Evolutionary conservation across 2,113 vertebrate species (phyloP).

Genomic region (Crocuta crocuta): DNA sequence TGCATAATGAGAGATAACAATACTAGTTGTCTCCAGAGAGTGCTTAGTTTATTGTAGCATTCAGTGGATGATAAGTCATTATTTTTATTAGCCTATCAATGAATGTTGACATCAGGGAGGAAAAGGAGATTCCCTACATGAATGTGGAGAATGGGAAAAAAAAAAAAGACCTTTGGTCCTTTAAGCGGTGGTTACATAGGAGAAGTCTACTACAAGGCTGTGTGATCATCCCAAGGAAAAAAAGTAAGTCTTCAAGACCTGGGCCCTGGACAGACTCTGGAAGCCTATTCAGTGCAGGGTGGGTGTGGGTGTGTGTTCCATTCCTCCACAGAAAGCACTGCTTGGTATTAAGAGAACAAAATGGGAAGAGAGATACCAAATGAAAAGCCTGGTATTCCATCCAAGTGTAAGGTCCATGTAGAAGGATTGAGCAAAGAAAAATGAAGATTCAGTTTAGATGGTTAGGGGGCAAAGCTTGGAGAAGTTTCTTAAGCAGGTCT

Average conservation of each 20-base stretch:
- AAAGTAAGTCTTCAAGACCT: neutral
- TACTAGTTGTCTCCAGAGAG: neutral
- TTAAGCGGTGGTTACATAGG: neutral
- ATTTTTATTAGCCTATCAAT: neutral
- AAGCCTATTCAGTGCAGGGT: fast-evolving
- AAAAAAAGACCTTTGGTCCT: neutral
- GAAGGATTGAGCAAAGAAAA: neutral
- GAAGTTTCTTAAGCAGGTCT: neutral
- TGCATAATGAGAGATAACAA: neutral
- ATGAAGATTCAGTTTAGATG: neutral
- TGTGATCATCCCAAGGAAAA: neutral
- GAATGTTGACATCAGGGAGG: neutral
- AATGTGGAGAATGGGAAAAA: neutral
- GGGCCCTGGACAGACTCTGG: neutral
- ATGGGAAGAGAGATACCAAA: neutral
- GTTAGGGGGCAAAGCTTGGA: neutral
- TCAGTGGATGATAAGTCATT: neutral
- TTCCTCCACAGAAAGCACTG: neutral
- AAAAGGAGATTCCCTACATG: neutral
- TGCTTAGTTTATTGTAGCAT: neutral
- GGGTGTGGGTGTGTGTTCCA: neutral
- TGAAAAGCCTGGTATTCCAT: neutral
- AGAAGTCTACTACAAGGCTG: neutral
- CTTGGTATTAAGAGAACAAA: neutral
- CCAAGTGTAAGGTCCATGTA: neutral